Conservation (phyloP, 2,888 invertebrate species). For the Callimorpha dominula region DNA sequence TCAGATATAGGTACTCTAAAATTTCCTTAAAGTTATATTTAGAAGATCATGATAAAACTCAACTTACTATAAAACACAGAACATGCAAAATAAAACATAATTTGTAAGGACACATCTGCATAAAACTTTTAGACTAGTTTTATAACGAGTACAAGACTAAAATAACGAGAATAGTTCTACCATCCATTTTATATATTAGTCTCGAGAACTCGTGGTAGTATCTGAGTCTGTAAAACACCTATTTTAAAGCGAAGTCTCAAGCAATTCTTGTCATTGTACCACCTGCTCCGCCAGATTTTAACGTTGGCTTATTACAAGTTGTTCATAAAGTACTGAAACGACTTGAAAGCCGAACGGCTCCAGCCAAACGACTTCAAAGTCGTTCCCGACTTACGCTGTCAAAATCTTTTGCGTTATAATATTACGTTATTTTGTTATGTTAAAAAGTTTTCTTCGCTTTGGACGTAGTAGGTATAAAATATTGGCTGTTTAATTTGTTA, state of each 20-base stretch:
- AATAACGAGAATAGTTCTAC: slow-evolving; percentile 20
- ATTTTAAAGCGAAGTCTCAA: slow-evolving; percentile 37
- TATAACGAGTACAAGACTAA: slow-evolving; percentile 4
- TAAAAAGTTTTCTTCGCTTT: neutral
- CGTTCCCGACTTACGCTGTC: slow-evolving; percentile 33
- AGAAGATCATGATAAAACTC: neutral
- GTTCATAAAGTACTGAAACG: slow-evolving; percentile 41
- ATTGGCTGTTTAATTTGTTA: neutral
- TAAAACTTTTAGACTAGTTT: slow-evolving; percentile 14
- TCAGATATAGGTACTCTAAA: too few relatives aligned
- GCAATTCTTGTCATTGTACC: slow-evolving; percentile 35
- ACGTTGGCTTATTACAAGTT: slow-evolving; percentile 40
- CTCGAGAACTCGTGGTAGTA: slow-evolving; percentile 26
- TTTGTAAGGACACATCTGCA: slow-evolving; percentile 18
- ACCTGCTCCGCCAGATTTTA: slow-evolving; percentile 49
- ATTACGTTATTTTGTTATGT: slow-evolving; percentile 13
- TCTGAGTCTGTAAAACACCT: slow-evolving; percentile 33
- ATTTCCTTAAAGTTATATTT: too few relatives aligned
- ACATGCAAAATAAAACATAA: slow-evolving; percentile 9
- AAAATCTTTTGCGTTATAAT: slow-evolving; percentile 29
- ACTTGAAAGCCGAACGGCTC: slow-evolving; percentile 26
- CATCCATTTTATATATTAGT: slow-evolving; percentile 19
- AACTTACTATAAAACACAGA: neutral
- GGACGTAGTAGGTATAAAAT: neutral
- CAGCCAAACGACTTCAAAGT: slow-evolving; percentile 28